Conservation (phyloP, 1,140 invertebrate species). For the Sitobion miscanthi region DNA sequence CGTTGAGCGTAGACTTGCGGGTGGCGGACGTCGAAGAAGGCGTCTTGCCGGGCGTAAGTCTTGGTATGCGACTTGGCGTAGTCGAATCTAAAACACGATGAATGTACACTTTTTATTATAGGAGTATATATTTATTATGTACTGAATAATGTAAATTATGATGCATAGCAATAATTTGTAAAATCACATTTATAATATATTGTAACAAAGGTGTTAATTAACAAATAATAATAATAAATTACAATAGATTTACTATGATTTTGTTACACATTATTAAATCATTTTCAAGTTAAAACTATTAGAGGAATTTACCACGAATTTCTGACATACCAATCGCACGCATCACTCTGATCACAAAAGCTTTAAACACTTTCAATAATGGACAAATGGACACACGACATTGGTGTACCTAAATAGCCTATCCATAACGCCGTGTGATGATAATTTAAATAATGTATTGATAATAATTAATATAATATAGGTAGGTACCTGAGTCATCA, state of each 20-base stretch:
- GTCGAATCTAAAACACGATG: constrained; percentile 67
- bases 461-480: background rate
- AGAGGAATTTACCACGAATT: no score
- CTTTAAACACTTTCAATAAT: background rate
- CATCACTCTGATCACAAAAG: background rate
- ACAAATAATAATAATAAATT: no score
- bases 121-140: background rate
- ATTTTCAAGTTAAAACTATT: no score
- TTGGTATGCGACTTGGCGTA: constrained; percentile 62
- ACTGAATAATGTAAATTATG: background rate
- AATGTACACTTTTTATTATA: background rate
- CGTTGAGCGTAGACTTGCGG: constrained; percentile 61
- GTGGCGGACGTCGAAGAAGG: constrained; percentile 62
- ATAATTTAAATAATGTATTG: background rate
- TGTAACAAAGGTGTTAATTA: background rate
- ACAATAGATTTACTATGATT: background rate
- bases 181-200: background rate
- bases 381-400: background rate
- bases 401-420: background rate
- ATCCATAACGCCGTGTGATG: background rate
- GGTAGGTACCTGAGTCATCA: background rate
- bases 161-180: background rate
- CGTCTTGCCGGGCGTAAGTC: constrained; percentile 59
- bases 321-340: no score
- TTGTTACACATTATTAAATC: background rate